These are phyloP conservation scores for Drosophila burlai DNA, from an alignment of 1,140 invertebrate genomes.

Conservation along the genomic window DNA sequence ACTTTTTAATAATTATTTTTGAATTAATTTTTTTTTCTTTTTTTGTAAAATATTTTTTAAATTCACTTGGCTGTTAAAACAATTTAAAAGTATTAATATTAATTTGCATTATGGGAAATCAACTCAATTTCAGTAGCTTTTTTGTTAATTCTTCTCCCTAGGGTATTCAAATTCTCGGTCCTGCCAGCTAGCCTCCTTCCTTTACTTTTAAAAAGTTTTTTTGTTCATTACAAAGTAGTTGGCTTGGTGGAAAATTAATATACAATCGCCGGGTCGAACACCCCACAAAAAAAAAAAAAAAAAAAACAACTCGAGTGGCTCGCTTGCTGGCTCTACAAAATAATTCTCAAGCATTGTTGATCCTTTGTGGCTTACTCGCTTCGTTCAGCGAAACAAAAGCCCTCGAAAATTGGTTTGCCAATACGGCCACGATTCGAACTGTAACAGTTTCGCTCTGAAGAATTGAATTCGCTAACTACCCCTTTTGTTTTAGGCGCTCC, in stretches of 20 bases:
- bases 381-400: slow-evolving; percentile 80
- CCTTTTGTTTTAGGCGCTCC: slow-evolving; percentile 69
- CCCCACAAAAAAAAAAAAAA: slow-evolving; percentile 5
- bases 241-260: slow-evolving; percentile 69
- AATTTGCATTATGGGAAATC: background rate
- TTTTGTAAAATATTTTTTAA: too few relatives aligned
- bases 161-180: slow-evolving; percentile 12
- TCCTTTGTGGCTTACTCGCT: slow-evolving; percentile 81
- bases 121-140: background rate
- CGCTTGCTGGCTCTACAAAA: slow-evolving; percentile 77
- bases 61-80: too few relatives aligned
- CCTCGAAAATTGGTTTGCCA: slow-evolving; percentile 81
- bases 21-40: too few relatives aligned
- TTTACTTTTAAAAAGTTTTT: slow-evolving; percentile 14
- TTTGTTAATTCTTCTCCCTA: background rate
- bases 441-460: slow-evolving; percentile 18
- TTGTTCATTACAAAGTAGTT: slow-evolving; percentile 65
- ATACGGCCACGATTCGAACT: slow-evolving; percentile 49
- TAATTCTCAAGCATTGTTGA: slow-evolving; percentile 81
- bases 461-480: slow-evolving; percentile 55
- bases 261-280: slow-evolving; percentile 27
- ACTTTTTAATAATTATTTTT: too few relatives aligned
- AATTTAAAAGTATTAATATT: too few relatives aligned
- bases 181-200: background rate
- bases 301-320: slow-evolving; percentile 45